Base-by-base conservation (phyloP, 1,140 invertebrate genomes). In the Neodiprion lecontei region DNA sequence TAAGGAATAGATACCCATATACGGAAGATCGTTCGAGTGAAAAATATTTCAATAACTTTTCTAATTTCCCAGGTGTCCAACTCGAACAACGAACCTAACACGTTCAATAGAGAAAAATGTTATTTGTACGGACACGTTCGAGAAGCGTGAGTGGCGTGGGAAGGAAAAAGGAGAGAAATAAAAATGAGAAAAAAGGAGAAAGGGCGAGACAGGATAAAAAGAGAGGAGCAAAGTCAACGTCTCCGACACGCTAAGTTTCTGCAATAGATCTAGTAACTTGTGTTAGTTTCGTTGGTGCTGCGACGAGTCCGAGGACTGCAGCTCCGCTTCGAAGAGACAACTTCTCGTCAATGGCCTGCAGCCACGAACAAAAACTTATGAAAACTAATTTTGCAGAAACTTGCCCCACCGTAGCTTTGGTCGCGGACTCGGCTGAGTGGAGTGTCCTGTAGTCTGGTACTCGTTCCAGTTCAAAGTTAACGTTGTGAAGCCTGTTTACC, bases 31-130 rank as follows among this genome's bases (percentile, higher is more conserved):
- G 5, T 40, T 40, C 28, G 28, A 5, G 28, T 40, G 5, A 76
- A 78, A 77, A 79, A 77, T 77, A 81, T 69, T 61, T 83, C 81
- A 83, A 84, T 84, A 79, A 77, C 73, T 70, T 70, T 82, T 79
- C 74, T 83, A 84, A 83, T 84, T 84, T 84, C 81, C 82, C 82
- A 82, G 79, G 81, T 80, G 82, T 80, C 79, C n/a, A 61, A 61
- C 53, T 61, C n/a, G 11, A 61, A 61, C 53, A 8, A 61, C 53
- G 53, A 14, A 12, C 8, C 0, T 14, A 17, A 17, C 11, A 17
- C 11, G 11, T 61, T 17, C n/a, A 14, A 17, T 61, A 61, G 5
- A 61, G 53, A 61, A 14, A 61, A 61, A 61, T 61, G 53, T 61
- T 61, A 61, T 61, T 61, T 61, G 53, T 61, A 17, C n/a, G 11